These are phyloP conservation scores for Leptonema lineaticorne DNA, from an alignment of 1,140 invertebrate species.

Conservation along the genomic window DNA sequence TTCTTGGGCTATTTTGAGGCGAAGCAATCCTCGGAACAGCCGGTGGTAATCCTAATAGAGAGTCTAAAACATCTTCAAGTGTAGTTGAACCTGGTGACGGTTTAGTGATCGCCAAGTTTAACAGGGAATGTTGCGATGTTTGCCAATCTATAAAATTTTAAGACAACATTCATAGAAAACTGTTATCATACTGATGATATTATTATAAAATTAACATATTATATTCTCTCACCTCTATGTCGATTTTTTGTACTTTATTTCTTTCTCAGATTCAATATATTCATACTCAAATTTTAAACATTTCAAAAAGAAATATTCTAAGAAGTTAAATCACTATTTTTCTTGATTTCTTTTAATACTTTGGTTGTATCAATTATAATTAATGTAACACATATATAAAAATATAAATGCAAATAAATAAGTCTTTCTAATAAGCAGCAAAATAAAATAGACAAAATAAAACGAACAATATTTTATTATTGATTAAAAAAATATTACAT, in stretches of 20 bases:
- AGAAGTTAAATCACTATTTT: too few species aligned
- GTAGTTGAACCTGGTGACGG: constrained; percentile 79
- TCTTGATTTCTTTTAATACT: too few species aligned
- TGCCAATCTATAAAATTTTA: constrained; percentile 35
- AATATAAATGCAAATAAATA: constrained; percentile 36
- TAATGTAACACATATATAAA: background rate
- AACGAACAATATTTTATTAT: constrained; percentile 39
- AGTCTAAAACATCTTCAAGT: constrained; percentile 90
- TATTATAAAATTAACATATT: too few species aligned
- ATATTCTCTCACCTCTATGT: too few species aligned
- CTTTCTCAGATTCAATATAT: too few species aligned
- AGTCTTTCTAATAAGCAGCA: constrained; percentile 25
- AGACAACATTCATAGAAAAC: too few species aligned
- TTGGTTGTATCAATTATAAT: too few species aligned
- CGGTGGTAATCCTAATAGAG: constrained; percentile 79
- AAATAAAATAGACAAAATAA: constrained; percentile 38
- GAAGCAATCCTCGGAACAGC: constrained; percentile 66
- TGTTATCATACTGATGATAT: too few species aligned
- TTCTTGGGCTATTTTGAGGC: constrained; percentile 61
- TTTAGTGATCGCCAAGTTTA: constrained; percentile 49
- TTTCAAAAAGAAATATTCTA: too few species aligned
- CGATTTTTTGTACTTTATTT: too few species aligned
- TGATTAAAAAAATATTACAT: constrained; percentile 33
- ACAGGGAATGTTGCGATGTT: constrained; percentile 41
- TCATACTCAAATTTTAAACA: too few species aligned